Conservation (phyloP, 2,113 vertebrate species). For the Coryphaenoides rupestris region DNA sequence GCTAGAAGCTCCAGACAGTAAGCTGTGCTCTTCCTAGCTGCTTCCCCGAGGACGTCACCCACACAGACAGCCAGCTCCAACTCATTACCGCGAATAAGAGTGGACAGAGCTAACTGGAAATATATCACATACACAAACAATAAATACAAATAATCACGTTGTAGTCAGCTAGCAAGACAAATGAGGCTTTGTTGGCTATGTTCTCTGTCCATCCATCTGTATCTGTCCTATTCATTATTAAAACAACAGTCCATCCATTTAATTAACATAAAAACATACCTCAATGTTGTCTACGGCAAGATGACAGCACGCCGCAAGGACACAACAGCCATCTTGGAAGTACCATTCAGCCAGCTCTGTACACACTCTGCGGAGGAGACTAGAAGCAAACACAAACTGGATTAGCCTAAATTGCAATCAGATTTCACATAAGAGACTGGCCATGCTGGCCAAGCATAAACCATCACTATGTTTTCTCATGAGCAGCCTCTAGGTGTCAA, state of each 20-base stretch:
- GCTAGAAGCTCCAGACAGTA: constrained; percentile 90
- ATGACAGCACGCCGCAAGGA: constrained; percentile 90
- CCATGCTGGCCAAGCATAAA: too few relatives aligned
- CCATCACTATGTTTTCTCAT: neutral
- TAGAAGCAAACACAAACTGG: constrained; percentile 42
- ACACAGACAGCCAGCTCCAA: constrained; percentile 89
- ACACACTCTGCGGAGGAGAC: constrained; percentile 83
- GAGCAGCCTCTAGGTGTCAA: too few relatives aligned
- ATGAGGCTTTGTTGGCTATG: too few relatives aligned
- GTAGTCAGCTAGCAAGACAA: too few relatives aligned
- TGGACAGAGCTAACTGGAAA: constrained; percentile 86
- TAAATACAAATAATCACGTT: constrained; percentile 12
- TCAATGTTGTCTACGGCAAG: constrained; percentile 87
- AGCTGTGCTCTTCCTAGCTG: constrained; percentile 79
- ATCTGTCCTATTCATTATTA: neutral
- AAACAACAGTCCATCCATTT: constrained; percentile 10
- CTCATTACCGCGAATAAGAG: constrained; percentile 93
- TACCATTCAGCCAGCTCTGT: constrained; percentile 90
- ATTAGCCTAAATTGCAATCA: neutral
- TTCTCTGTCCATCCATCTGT: too few relatives aligned
- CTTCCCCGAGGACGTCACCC: constrained; percentile 84
- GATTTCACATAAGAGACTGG: too few relatives aligned
- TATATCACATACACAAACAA: constrained; percentile 28
- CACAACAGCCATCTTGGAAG: constrained; percentile 86
- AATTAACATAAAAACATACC: constrained; percentile 64